A percentile compares a stretch with the other conserved stretches of the same genome.
phyloP scores from a whole-genome alignment of 2,113 vertebrate species.

The Gorsachius goisagi region DNA sequence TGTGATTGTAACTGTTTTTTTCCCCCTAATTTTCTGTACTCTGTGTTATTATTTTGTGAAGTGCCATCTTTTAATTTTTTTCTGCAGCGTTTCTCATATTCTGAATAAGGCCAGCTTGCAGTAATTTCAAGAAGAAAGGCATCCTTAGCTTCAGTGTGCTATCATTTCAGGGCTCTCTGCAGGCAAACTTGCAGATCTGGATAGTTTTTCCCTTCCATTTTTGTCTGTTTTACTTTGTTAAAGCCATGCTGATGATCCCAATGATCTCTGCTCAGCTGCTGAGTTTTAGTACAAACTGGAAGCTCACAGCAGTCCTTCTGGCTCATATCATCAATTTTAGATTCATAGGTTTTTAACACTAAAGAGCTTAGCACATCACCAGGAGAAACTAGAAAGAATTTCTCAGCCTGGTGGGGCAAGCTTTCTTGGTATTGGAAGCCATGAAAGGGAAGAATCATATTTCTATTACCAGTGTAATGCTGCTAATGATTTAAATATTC shows the following conservation, averaged over 20 bases:
- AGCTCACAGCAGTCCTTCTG: background rate
- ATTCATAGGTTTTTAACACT: background rate
- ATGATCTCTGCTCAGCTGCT: background rate
- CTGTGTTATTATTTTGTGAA: background rate
- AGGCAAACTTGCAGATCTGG: background rate
- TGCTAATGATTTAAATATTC: background rate
- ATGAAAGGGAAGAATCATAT: background rate
- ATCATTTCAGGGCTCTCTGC: background rate
- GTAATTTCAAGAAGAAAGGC: constrained; percentile 12
- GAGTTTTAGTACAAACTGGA: background rate
- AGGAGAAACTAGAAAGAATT: background rate
- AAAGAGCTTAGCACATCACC: background rate
- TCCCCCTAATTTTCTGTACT: background rate
- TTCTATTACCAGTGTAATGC: background rate
- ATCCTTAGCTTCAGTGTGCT: background rate
- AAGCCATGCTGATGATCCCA: background rate
- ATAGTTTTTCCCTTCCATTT: background rate
- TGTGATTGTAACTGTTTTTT: background rate
- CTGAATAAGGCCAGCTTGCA: background rate
- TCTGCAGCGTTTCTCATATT: background rate
- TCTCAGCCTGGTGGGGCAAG: background rate
- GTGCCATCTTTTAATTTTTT: background rate
- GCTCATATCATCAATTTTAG: background rate
- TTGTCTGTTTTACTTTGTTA: constrained; percentile 21
- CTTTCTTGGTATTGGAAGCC: background rate